A percentile compares a stretch with the other conserved stretches of the same genome.
Evolutionary conservation across 2,888 invertebrate species (phyloP).

Genomic region (Agrenia bidenticulata): DNA sequence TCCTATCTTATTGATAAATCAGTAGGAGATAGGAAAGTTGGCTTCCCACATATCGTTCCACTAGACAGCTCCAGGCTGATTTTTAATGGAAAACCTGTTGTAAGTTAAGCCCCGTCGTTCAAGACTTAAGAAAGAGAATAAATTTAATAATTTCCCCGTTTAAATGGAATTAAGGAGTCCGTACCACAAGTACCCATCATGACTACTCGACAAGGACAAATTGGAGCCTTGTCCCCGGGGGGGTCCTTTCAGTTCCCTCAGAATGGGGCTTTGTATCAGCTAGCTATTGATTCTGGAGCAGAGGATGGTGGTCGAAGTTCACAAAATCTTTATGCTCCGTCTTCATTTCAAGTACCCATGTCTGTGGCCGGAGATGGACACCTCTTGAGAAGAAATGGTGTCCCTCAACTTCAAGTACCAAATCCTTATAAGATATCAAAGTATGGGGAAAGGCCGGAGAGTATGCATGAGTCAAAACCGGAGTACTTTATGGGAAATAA

Average conservation of each 20-base stretch:
- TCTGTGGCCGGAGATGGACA: slow-evolving; percentile 23
- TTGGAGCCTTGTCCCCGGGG: slow-evolving; percentile 19
- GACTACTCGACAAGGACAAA: slow-evolving; percentile 19
- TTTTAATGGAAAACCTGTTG: slow-evolving; percentile 6
- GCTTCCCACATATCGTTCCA: background rate
- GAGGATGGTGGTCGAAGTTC: background rate
- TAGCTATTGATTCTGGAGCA: slow-evolving; percentile 22
- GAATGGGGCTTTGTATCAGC: slow-evolving; percentile 26
- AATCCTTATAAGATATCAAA: slow-evolving; percentile 25
- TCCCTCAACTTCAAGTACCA: slow-evolving; percentile 5
- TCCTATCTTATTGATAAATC: slow-evolving; percentile 6
- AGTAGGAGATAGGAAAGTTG: slow-evolving; percentile 19
- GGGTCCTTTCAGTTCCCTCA: slow-evolving; percentile 28
- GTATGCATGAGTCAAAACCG: slow-evolving; percentile 39
- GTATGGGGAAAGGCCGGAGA: slow-evolving; percentile 35
- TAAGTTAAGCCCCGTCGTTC: background rate
- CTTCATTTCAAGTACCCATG: slow-evolving; percentile 19
- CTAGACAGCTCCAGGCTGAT: background rate
- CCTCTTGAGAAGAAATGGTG: slow-evolving; percentile 32
- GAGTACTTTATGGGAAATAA: slow-evolving; percentile 43
- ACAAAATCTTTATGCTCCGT: slow-evolving; percentile 15
- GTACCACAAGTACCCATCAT: background rate
- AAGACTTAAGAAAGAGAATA: background rate
- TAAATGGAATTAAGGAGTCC: slow-evolving; percentile 10
- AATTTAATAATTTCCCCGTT: background rate